Conservation (phyloP, 2,797 vertebrate species). For the Neoniphon sammara region DNA sequence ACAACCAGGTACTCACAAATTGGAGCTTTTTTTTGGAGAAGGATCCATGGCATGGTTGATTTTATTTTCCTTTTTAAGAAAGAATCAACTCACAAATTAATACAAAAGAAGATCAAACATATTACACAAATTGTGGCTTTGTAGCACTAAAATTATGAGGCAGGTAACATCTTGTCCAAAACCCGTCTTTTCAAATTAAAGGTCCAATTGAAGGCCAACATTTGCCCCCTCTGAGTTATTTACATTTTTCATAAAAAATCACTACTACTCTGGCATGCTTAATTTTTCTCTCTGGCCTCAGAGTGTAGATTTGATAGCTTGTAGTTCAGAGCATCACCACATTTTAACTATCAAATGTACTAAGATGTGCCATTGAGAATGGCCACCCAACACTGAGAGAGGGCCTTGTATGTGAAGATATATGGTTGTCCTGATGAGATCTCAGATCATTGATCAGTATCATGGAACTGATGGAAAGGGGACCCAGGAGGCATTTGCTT, state of each 20-base stretch:
- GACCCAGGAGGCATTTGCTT: conserved; percentile 56
- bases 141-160: neutral
- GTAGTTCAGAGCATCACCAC: too few relatives aligned
- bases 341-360: neutral
- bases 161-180: neutral
- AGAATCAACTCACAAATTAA: neutral
- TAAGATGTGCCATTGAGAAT: conserved; percentile 2
- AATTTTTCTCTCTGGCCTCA: too few relatives aligned
- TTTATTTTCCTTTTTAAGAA: too few relatives aligned
- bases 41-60: too few relatives aligned
- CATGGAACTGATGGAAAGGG: conserved; percentile 32
- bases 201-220: too few relatives aligned
- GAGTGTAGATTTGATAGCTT: too few relatives aligned
- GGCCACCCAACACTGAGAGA: neutral
- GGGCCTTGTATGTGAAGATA: conserved; percentile 21
- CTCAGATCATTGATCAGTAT: conserved; percentile 44
- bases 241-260: too few relatives aligned
- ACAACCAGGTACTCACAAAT: neutral
- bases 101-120: neutral
- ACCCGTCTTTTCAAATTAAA: neutral
- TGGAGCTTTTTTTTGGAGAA: neutral
- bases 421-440: conserved; percentile 32
- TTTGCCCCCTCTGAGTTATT: too few relatives aligned
- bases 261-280: too few relatives aligned
- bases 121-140: neutral